Base-by-base conservation (phyloP, 2,888 invertebrate species). In the Aquatica leii region DNA sequence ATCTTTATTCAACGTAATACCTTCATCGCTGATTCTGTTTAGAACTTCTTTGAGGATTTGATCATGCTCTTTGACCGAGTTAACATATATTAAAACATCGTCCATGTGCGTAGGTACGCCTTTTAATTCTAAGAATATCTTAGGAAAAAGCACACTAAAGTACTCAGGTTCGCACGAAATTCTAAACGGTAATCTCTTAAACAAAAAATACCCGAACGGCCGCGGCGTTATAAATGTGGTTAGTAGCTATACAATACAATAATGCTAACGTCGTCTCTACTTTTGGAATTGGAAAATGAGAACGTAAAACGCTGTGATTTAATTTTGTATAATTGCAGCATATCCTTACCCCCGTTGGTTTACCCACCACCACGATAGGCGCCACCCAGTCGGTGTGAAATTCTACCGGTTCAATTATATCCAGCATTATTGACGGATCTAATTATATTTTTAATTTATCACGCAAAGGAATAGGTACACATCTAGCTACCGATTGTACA, bases 251-350 rank as follows among this genome's bases (percentile, higher is more conserved):
- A 2, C 69, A 65, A 50, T 62, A 68, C 24, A 74, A 24, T 40
- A 64, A 59, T 5, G 68, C 70, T 46, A 71, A 52, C 2, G 67
- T 66, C 1, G 65, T 65, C 40, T 74, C 71, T 5, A 76, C 69
- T 37, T 75, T 72, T 34, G 68, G 69, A n/a, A 76, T 66, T 0
- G 74, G 74, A 58, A 65, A 69, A 15, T 70, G 64, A 8, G 71
- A 35, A 17, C 73, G 56, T 34, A 59, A 52, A 21, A 73, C 65
- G 37, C 35, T 52, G 41, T 65, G 48, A 51, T 71, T 71, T 21
- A 71, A 12, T 59, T 70, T 49, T 1, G 69, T 71, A 41, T 66
- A 71, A 64, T 71, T 69, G 6, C 65, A 9, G 37, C 66, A 69
- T 9, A 69, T n/a, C 54, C 70, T 11, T 8, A 70, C 46, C 21